Conservation (phyloP, 2,113 vertebrate genomes). For the Ovis canadensis region DNA sequence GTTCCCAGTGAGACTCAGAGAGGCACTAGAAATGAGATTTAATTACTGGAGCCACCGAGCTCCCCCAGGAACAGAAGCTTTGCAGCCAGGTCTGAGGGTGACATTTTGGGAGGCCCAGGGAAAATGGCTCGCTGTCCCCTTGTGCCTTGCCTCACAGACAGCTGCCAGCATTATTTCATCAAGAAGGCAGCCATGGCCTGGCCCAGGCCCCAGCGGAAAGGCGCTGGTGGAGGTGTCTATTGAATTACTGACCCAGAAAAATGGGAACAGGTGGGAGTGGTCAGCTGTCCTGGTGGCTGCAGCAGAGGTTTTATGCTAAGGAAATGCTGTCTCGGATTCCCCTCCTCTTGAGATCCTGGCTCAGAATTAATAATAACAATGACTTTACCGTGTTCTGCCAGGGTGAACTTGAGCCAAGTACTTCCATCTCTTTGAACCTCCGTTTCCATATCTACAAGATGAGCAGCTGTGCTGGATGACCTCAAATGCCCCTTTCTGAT, state of each 20-base stretch:
- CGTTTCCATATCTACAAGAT: neutral
- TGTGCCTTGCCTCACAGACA: neutral
- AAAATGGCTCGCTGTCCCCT: neutral
- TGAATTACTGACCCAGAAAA: neutral
- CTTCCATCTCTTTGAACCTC: neutral
- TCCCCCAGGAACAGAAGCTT: neutral
- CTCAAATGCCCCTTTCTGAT: neutral
- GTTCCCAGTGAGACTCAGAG: neutral
- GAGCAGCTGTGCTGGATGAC: neutral
- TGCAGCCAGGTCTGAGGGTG: neutral
- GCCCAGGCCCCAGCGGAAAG: neutral
- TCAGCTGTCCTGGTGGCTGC: neutral
- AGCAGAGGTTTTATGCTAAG: neutral
- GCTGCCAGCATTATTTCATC: neutral
- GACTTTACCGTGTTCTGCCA: neutral
- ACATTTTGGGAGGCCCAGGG: constrained; percentile 8
- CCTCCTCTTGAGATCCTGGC: neutral
- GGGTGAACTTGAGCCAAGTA: neutral
- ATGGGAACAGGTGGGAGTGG: neutral
- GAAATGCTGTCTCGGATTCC: neutral
- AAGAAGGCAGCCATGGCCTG: neutral
- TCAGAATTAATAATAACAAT: neutral
- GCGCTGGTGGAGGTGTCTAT: neutral
- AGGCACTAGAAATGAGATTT: constrained; percentile 2
- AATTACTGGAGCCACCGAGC: neutral